Conservation (phyloP, 2,113 vertebrate genomes). For the Phylloscopus trochiloides region DNA sequence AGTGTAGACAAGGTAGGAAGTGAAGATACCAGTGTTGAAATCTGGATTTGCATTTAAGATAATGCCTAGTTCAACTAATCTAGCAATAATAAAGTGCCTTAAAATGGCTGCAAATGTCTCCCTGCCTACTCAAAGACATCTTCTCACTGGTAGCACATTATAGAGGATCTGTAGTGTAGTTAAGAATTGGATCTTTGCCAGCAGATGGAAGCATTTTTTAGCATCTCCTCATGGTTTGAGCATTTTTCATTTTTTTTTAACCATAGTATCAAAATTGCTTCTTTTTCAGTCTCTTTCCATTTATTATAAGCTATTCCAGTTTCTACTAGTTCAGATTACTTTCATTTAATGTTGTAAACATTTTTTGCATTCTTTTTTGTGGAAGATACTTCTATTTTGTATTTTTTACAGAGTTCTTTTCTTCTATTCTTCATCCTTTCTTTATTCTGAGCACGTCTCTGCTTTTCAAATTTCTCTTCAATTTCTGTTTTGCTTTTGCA, state of each 20-base stretch:
- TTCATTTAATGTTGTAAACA: constrained; percentile 41
- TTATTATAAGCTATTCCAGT: constrained; percentile 12
- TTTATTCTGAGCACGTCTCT: constrained; percentile 17
- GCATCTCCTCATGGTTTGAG: constrained; percentile 40
- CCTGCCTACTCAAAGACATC: constrained; percentile 54
- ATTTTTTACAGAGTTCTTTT: constrained; percentile 2
- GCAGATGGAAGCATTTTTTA: constrained; percentile 50
- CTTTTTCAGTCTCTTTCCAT: constrained; percentile 32
- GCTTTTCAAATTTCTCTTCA: constrained; percentile 48
- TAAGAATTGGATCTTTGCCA: constrained; percentile 39
- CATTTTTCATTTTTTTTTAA: neutral
- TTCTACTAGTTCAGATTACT: constrained; percentile 23
- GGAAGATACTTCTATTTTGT: neutral
- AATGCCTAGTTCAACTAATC: neutral
- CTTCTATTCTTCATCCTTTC: neutral
- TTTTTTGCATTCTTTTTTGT: constrained; percentile 19
- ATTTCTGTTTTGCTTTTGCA: constrained; percentile 38
- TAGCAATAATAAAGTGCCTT: constrained; percentile 22
- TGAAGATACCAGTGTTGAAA: neutral
- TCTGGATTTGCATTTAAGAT: neutral
- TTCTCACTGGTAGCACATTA: constrained; percentile 19
- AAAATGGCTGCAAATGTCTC: constrained; percentile 58
- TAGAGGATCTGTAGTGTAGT: constrained; percentile 33
- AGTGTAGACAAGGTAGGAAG: neutral
- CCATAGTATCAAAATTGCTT: constrained; percentile 39